phyloP scores from a whole-genome alignment of 2,888 invertebrate genomes.

The Amiota mariae region DNA sequence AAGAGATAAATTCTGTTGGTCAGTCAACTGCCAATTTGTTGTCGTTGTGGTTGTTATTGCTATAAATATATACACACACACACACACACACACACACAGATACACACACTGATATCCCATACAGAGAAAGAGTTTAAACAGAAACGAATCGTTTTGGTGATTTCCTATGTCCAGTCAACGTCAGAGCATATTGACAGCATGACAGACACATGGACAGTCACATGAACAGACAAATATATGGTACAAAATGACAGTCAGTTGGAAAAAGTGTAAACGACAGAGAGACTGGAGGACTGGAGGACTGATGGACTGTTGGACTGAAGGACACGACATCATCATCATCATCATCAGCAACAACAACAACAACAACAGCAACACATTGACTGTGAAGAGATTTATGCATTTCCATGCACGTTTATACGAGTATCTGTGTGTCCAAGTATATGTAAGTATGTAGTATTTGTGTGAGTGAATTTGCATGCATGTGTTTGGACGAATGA shows the following conservation, averaged over 20 bases:
- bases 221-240: neutral
- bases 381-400: constrained; percentile 7
- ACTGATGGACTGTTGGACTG: constrained; percentile 11
- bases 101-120: neutral
- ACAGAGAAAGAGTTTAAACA: neutral
- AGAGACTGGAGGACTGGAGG: neutral
- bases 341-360: neutral
- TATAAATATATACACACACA: neutral
- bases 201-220: constrained; percentile 1
- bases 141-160: constrained; percentile 4
- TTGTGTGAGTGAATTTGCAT: constrained; percentile 34
- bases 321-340: constrained; percentile 14
- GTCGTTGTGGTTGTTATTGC: constrained; percentile 14
- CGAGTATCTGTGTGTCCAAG: constrained; percentile 17
- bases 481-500: constrained; percentile 38
- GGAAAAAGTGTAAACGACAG: neutral
- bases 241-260: neutral
- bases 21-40: constrained; percentile 28
- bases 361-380: no score
- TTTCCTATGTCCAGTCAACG: constrained; percentile 14
- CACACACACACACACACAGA: neutral
- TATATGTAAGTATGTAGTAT: constrained; percentile 40
- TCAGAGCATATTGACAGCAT: neutral
- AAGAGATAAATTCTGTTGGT: constrained; percentile 27
- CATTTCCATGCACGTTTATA: constrained; percentile 1